Evolutionary conservation across 1,140 invertebrate genomes (phyloP).

Genomic region (Halictus rubicundus): DNA sequence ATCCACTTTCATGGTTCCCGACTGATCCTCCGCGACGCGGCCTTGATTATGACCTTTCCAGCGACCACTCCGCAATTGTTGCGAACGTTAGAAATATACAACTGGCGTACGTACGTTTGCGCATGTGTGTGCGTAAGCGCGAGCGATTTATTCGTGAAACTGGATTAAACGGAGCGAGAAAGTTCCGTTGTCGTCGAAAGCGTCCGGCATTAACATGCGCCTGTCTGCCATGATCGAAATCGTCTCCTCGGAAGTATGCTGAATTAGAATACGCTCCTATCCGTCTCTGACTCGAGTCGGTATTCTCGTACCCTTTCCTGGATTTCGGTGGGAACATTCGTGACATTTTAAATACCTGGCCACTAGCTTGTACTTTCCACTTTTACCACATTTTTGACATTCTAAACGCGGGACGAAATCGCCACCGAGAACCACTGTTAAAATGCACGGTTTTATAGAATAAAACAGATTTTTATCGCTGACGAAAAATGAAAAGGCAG

Average conservation of each 20-base stretch:
- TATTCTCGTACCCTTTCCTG: no score
- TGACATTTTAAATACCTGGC: not conserved
- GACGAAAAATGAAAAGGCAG: no score
- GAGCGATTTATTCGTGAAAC: conserved; percentile 77
- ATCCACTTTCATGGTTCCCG: conserved; percentile 24
- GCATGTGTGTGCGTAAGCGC: conserved; percentile 29
- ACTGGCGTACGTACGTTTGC: no score
- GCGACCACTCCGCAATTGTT: not conserved
- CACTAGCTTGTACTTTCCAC: not conserved
- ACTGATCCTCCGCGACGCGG: not conserved
- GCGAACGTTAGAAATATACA: not conserved
- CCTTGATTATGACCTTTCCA: conserved; percentile 4
- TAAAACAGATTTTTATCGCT: no score
- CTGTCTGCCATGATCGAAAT: conserved; percentile 53
- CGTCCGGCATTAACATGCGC: conserved; percentile 57
- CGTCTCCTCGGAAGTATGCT: conserved; percentile 23
- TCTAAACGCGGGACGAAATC: not conserved
- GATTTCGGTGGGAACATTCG: not conserved
- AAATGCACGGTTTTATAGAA: no score
- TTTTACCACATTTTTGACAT: not conserved
- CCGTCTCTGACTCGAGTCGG: not conserved
- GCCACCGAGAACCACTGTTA: no score
- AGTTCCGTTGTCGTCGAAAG: conserved; percentile 77
- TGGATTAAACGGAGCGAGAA: conserved; percentile 77
- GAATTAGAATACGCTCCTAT: conserved; percentile 26